Evolutionary conservation across 2,888 invertebrate species (phyloP), one percentile per base, ranked within the genome.

Genomic region (Ligdia adustata): DNA sequence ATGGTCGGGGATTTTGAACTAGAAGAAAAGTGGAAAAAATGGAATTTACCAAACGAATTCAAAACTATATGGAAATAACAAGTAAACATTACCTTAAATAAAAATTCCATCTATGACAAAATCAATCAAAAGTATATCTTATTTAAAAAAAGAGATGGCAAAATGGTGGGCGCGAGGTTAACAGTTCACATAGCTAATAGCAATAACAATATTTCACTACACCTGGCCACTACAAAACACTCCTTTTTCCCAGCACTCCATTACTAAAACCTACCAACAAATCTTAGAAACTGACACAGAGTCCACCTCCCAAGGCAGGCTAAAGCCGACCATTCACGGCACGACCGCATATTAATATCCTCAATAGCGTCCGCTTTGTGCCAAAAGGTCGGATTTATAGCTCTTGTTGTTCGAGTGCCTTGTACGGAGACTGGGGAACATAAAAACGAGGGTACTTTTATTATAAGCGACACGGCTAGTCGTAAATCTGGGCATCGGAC

Each of bases 281-380:
- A 37, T 37, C 37, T 37, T 37, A 3, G 26, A 26, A 15, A 37
- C 26, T 37, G 37, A 11, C 11, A 16, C 14, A 9, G 13, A 40
- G 9, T 28, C 9, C 38, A 28, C 24, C 33, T n/a, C n/a, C n/a
- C n/a, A 15, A 9, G 42, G 24, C 18, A 33, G 15, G 34, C 28
- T 49, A 64, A 62, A 48, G 34, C 55, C 39, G 32, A 16, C 63
- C 57, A 63, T 69, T 66, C 64, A 60, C 55, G 61, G 58, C 57
- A 55, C 58, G 54, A 60, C 64, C 65, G 64, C 70, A 64, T 75
- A 74, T 75, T 77, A 76, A 72, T 77, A 69, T 48, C 64, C 59
- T 48, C 67, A 63, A 70, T 70, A 68, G 59, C 53, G 61, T 44
- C 54, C 61, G 64, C 61, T 59, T 66, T 69, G 69, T 64, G 69